Percentiles rank a stretch among this genome's conserved stretches.
phyloP scores from a whole-genome alignment of 1,140 invertebrate species.

The Venturia canescens region DNA sequence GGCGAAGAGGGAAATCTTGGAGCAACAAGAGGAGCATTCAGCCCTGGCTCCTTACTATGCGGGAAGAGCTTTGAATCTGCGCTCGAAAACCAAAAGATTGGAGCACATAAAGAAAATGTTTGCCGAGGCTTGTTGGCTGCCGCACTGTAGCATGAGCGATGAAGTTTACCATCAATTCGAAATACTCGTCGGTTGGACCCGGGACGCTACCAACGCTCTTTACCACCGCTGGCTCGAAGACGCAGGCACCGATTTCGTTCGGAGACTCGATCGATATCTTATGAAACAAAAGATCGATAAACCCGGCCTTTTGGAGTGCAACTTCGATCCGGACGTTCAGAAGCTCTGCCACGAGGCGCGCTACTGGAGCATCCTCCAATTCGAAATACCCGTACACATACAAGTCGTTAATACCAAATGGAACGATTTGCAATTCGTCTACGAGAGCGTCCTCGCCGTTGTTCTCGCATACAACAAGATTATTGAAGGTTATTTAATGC shows the following conservation, averaged over 20 bases:
- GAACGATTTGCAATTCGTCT: constrained; percentile 81
- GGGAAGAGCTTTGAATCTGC: constrained; percentile 82
- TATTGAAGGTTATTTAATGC: constrained; percentile 72
- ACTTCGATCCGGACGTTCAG: constrained; percentile 82
- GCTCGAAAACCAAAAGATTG: constrained; percentile 81
- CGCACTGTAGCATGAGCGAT: constrained; percentile 82
- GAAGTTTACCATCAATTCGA: constrained; percentile 83
- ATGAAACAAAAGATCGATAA: constrained; percentile 81
- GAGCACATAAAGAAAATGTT: constrained; percentile 80
- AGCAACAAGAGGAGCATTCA: constrained; percentile 80
- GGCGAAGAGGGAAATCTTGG: constrained; percentile 83
- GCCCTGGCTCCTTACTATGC: constrained; percentile 83
- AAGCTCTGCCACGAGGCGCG: constrained; percentile 82
- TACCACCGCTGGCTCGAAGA: constrained; percentile 81
- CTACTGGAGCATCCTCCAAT: constrained; percentile 83
- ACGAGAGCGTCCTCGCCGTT: constrained; percentile 86
- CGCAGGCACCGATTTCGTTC: constrained; percentile 79
- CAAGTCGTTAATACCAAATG: constrained; percentile 81
- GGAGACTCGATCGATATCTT: constrained; percentile 83
- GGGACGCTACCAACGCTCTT: constrained; percentile 81
- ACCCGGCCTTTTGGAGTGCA: constrained; percentile 84
- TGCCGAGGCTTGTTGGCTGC: constrained; percentile 84
- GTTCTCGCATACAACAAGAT: constrained; percentile 90
- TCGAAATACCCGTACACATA: constrained; percentile 82
- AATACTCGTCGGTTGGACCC: constrained; percentile 81